Percentiles rank a stretch among this genome's conserved stretches.
These are phyloP conservation scores for Hypothenemus hampei DNA, from an alignment of 1,140 invertebrate species.

Conservation along the genomic window DNA sequence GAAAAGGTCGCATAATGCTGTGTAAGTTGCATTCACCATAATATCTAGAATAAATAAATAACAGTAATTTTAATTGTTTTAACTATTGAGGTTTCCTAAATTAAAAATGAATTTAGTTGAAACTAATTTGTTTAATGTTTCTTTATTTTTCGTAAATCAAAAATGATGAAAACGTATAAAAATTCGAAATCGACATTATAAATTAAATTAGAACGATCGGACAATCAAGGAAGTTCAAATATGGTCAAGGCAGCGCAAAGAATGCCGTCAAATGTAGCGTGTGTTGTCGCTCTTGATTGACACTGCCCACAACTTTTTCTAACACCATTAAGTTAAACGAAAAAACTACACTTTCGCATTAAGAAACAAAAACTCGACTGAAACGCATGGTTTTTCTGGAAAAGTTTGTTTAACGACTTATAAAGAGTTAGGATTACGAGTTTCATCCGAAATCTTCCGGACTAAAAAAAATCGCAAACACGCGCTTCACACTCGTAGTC, in stretches of 20 bases:
- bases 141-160: too few relatives aligned
- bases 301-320: constrained; percentile 3
- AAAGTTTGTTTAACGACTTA: background rate
- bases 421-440: background rate
- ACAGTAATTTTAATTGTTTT: too few relatives aligned
- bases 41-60: too few relatives aligned
- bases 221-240: constrained; percentile 7
- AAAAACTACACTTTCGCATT: background rate
- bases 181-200: constrained; percentile 9
- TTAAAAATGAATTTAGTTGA: too few relatives aligned
- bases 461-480: constrained; percentile 15
- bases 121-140: too few relatives aligned
- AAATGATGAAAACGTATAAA: too few relatives aligned
- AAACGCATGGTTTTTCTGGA: too few relatives aligned
- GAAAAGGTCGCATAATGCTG: too few relatives aligned
- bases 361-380: background rate
- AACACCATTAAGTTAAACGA: background rate
- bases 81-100: too few relatives aligned
- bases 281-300: background rate
- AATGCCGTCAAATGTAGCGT: constrained; percentile 8
- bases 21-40: too few relatives aligned
- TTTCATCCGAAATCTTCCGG: constrained; percentile 2
- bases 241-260: constrained; percentile 4
- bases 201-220: too few relatives aligned
- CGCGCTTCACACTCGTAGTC: constrained; percentile 5